phyloP scores from a whole-genome alignment of 2,888 invertebrate genomes.

The Sphaerophoria taeniata region DNA sequence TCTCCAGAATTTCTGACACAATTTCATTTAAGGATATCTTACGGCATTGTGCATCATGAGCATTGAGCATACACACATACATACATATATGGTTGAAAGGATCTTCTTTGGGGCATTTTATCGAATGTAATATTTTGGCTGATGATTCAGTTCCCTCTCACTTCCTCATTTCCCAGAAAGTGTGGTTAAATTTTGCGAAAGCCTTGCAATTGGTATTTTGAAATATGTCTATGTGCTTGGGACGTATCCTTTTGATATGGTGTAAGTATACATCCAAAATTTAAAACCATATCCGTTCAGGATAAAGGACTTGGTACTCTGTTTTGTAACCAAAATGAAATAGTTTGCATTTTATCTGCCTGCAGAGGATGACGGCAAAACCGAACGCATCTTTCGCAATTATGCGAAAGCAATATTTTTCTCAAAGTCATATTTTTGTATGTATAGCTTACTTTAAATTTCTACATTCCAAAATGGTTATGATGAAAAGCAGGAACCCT shows the following conservation, averaged over 20 bases:
- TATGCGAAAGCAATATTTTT: conserved; percentile 5
- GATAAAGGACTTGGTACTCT: not conserved
- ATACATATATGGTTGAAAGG: conserved; percentile 5
- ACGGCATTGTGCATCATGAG: conserved; percentile 4
- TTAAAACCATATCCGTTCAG: not conserved
- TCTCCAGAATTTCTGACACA: conserved; percentile 52
- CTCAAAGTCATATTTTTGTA: conserved; percentile 14
- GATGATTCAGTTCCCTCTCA: conserved; percentile 16
- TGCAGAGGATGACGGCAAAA: conserved; percentile 25
- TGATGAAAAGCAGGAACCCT: no score
- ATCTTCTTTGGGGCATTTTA: conserved; percentile 35
- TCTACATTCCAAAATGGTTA: no score
- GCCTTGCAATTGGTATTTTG: conserved; percentile 39
- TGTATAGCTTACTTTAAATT: no score
- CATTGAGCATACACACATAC: no score
- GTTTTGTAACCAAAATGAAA: conserved; percentile 33
- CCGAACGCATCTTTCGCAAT: conserved; percentile 23
- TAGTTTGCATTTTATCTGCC: conserved; percentile 31
- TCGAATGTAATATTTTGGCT: conserved; percentile 24
- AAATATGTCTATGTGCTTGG: conserved; percentile 1
- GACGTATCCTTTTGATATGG: not conserved
- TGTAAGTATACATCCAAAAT: not conserved
- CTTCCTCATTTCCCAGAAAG: conserved; percentile 2
- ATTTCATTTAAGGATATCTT: conserved; percentile 49
- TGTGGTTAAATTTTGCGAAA: conserved; percentile 28